Base-by-base conservation (phyloP, 2,888 invertebrate species). In the Harpagoxenus sublaevis region DNA sequence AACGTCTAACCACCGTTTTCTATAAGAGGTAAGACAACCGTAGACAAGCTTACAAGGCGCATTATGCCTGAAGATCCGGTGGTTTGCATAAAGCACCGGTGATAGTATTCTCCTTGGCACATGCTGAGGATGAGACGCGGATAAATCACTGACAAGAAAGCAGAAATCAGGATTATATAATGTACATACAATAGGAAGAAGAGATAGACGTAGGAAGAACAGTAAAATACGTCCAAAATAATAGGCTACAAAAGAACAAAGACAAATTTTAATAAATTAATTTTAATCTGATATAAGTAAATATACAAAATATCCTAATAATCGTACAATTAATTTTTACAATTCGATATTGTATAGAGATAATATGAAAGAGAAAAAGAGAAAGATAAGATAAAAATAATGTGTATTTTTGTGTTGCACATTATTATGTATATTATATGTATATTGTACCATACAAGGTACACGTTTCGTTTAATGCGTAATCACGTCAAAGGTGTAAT, bases 51-150 rank as follows among this genome's bases (percentile, higher is more conserved):
- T 86, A 84, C 83, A 78, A 77, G 84, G 78, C 83, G 78, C 78
- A 85, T 91, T 91, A 87, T 89, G 89, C 86, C 86, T 70, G 86
- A 87, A 18, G 87, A 91, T 90, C 87, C 70, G 87, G 84, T 74
- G 88, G 90, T 92, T 92, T 92, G 88, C 91, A 92, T 92, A 88
- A 90, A 89, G 89, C 84, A 60, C 73, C 89, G 84, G 84, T 86
- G 86, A 85, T 85, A 84, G 86, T 77, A 84, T 86, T 84, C 84
- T 79, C 73, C 75, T 62, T 71, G 75, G 62, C 15, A 66, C 65
- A 63, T n/a, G 82, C 83, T 23, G 23, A 42, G 70, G 28, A 62
- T 60, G 53, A 57, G 28, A 68, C 39, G 82, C 28, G 28, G 77
- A 74, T 75, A 81, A 81, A 79, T 73, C 65, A 35, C 77, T 48